Conservation (phyloP, 1,140 invertebrate genomes). For the Temnothorax longispinosus region DNA sequence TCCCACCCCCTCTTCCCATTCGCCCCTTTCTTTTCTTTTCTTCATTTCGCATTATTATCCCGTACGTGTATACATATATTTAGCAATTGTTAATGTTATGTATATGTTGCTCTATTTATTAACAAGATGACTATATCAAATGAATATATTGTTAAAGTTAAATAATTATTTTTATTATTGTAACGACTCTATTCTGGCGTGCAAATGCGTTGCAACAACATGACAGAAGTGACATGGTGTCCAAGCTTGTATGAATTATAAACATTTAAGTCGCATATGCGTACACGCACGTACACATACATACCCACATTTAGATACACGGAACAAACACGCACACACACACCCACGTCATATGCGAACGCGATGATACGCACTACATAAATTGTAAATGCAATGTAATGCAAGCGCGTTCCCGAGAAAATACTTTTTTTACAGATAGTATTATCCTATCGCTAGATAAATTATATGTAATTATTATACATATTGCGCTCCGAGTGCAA, state of each 20-base stretch:
- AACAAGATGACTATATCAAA: conserved; percentile 81
- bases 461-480: conserved; percentile 81
- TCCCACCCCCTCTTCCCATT: background rate
- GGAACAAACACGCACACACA: background rate
- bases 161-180: conserved; percentile 79
- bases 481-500: conserved; percentile 82
- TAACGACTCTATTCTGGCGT: conserved; percentile 37
- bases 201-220: conserved; percentile 45
- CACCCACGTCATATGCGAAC: conserved; percentile 23
- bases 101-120: conserved; percentile 85
- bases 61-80: conserved; percentile 76
- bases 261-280: background rate
- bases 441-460: conserved; percentile 81
- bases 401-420: conserved; percentile 63
- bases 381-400: conserved; percentile 40
- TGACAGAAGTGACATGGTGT: conserved; percentile 24
- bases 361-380: conserved; percentile 42
- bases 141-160: conserved; percentile 82
- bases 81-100: conserved; percentile 82
- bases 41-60: conserved; percentile 36
- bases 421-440: conserved; percentile 83
- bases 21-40: background rate
- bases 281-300: background rate
- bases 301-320: background rate
- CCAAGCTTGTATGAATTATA: conserved; percentile 3